Base-by-base conservation (phyloP, 2,888 invertebrate species). In the Oligia latruncula region DNA sequence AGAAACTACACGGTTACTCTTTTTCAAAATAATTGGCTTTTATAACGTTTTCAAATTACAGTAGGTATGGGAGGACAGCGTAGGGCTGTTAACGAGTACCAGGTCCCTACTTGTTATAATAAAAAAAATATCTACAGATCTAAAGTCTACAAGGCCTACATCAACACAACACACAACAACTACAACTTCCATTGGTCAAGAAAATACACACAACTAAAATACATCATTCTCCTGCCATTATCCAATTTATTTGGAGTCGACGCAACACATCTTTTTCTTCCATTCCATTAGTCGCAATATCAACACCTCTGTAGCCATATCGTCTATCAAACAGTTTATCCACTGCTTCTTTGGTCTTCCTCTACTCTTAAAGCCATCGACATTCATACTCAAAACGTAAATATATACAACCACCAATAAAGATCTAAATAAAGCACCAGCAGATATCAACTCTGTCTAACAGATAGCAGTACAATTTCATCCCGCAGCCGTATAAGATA, bases 401-500 rank as follows among this genome's bases (percentile, higher is more conserved):
- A 46, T 68, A 8, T 4, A 46, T 29, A 40, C 35, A 40, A 35
- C 2, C 20, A 35, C 17, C 29, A 74, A 43, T 40, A 23, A 17
- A 17, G 11, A 23, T n/a, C 4, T 46, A 49, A 71, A 58, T 62
- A 78, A 70, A 76, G 11, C 40, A n/a, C 46, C 20, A 40, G 43
- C 11, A 71, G 23, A 58, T 67, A 85, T 74, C 35, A 66, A 85
- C 58, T 66, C 77, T n/a, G 35, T 70, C n/a, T 74, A 35, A 66
- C 55, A 65, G 20, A 76, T 35, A 43, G 40, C 62, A 65, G 71
- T 15, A 82, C 62, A 65, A 72, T 85, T 84, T 55, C 68, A 82
- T 55, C 11, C 35, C 43, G 40, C 46, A 68, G 35, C 67, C 67
- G 77, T 81, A 60, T 43, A 64, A 77, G 74, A 62, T 66, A 72